Conservation (phyloP, 2,888 invertebrate species). For the Patella ulyssiponensis region DNA sequence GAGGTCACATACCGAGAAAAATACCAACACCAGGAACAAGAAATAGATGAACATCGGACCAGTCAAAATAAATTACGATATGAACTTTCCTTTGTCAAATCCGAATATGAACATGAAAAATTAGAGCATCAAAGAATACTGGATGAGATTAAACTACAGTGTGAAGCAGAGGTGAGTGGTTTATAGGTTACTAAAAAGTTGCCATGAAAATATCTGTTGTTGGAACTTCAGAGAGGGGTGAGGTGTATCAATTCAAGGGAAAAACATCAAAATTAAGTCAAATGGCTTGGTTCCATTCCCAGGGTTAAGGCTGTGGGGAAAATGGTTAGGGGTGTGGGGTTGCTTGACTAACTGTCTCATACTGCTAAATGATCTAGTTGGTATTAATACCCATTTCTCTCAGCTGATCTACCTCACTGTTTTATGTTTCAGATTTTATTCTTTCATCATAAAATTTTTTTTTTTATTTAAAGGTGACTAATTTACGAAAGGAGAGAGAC, state of each 20-base stretch:
- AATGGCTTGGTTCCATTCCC: too few relatives aligned
- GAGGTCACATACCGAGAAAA: conserved; percentile 64
- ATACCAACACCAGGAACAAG: conserved; percentile 60
- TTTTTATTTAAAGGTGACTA: conserved; percentile 54
- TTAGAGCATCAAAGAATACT: conserved; percentile 60
- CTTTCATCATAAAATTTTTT: not conserved
- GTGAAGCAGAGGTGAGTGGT: conserved; percentile 69
- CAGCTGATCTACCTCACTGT: not conserved
- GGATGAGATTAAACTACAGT: conserved; percentile 66
- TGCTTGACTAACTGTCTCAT: too few relatives aligned
- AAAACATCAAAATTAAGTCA: too few relatives aligned
- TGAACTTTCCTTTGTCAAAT: conserved; percentile 69
- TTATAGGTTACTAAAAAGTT: not conserved
- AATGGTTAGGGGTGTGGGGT: too few relatives aligned
- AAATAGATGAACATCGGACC: conserved; percentile 62
- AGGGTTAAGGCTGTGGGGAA: too few relatives aligned
- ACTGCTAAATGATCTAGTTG: too few relatives aligned
- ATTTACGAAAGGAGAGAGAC: conserved; percentile 68
- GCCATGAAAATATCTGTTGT: too few relatives aligned
- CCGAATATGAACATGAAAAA: conserved; percentile 70
- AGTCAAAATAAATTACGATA: conserved; percentile 67
- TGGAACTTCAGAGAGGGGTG: too few relatives aligned
- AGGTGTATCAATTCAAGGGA: too few relatives aligned
- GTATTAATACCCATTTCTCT: too few relatives aligned
- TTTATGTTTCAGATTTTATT: not conserved